phyloP scores from a whole-genome alignment of 2,888 invertebrate genomes.

The Mesorhabditis spiculigera region DNA sequence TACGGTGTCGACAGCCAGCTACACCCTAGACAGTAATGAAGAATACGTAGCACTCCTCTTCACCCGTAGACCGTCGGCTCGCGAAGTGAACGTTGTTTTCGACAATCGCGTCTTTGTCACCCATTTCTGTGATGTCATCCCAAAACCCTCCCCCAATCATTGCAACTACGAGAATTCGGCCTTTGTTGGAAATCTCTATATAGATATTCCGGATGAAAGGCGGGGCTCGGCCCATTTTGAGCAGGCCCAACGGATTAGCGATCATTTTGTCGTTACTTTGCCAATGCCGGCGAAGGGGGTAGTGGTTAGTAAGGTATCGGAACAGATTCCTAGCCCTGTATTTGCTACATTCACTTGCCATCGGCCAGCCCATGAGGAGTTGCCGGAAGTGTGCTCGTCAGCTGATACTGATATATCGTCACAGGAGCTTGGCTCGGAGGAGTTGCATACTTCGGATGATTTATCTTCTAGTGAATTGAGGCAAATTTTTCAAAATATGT shows the following conservation, averaged over 20 bases:
- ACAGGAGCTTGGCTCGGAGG: conserved; percentile 2
- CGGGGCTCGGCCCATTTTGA: not conserved
- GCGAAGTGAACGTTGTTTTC: not conserved
- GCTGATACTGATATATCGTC: conserved; percentile 1
- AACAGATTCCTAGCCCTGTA: not conserved
- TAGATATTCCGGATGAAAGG: not conserved
- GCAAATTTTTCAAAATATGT: no score
- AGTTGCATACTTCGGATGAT: not conserved
- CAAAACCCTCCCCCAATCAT: not conserved
- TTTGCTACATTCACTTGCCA: not conserved
- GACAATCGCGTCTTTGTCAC: not conserved
- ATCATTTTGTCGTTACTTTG: not conserved
- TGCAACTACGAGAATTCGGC: not conserved
- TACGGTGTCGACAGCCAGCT: not conserved
- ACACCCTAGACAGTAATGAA: not conserved
- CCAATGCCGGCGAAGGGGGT: not conserved
- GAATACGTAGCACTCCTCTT: not conserved
- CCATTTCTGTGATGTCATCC: not conserved
- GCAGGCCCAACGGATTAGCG: not conserved
- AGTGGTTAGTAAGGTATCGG: not conserved
- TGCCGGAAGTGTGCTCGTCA: not conserved
- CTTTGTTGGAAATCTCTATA: not conserved
- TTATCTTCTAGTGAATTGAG: not conserved
- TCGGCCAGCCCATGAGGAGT: not conserved
- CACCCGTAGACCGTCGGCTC: not conserved